Percentiles rank a stretch among this genome's conserved stretches.
Evolutionary conservation across 2,113 vertebrate species (phyloP).

Genomic region (Anguilla japonica): DNA sequence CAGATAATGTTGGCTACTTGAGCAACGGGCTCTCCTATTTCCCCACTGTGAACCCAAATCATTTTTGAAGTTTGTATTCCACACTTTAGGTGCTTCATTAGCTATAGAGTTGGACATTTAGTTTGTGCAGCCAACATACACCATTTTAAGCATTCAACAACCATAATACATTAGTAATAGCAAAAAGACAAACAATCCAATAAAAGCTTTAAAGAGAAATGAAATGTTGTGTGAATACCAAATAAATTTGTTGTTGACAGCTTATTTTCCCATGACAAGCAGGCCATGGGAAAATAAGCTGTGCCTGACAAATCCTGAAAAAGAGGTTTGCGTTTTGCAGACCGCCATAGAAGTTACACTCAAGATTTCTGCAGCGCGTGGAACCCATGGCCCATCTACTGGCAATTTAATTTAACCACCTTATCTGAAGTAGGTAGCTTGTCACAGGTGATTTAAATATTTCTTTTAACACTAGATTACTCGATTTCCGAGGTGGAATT

Average conservation of each 20-base stretch:
- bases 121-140: no score
- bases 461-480: slow-evolving; percentile 7
- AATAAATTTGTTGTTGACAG: background rate
- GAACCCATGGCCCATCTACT: background rate
- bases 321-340: background rate
- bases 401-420: background rate
- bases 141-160: no score
- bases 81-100: no score
- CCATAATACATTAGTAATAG: no score
- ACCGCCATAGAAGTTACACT: background rate
- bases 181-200: no score
- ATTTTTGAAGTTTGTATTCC: background rate
- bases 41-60: background rate
- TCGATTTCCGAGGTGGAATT: slow-evolving; percentile 15
- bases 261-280: background rate
- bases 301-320: background rate
- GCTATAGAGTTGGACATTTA: no score
- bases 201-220: no score
- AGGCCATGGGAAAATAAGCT: slow-evolving; percentile 11
- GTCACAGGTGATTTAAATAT: background rate
- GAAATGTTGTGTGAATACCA: slow-evolving; percentile 2
- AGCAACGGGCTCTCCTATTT: slow-evolving; percentile 6
- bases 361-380: background rate
- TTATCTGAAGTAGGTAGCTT: background rate
- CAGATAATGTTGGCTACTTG: background rate